Percentiles rank a stretch among this genome's conserved stretches.
Evolutionary conservation across 1,140 invertebrate genomes (phyloP).

Genomic region (Lasaia peninsularis): DNA sequence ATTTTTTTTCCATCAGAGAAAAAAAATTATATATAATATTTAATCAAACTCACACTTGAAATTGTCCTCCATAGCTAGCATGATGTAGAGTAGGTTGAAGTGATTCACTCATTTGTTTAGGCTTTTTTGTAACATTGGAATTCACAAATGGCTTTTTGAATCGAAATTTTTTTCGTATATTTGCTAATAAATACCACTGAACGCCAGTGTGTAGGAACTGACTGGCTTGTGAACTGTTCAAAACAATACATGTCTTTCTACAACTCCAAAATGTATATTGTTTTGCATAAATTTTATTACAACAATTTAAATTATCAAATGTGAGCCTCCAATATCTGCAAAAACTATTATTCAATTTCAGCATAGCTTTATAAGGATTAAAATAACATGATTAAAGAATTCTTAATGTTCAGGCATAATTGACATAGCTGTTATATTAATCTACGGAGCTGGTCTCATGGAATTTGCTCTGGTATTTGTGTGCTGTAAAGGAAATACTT

Average conservation of each 20-base stretch:
- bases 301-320: constrained; percentile 46
- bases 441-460: constrained; percentile 44
- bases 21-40: constrained; percentile 8
- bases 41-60: constrained; percentile 46
- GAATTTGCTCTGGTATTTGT: constrained; percentile 58
- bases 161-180: constrained; percentile 41
- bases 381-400: constrained; percentile 38
- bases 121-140: constrained; percentile 34
- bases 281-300: constrained; percentile 41
- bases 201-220: constrained; percentile 29
- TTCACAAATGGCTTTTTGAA: constrained; percentile 37
- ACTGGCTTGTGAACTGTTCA: constrained; percentile 28
- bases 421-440: constrained; percentile 11
- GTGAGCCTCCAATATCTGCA: constrained; percentile 60
- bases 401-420: background rate
- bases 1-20: no score
- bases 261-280: constrained; percentile 40
- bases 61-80: constrained; percentile 43
- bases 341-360: constrained; percentile 69
- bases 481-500: constrained; percentile 54
- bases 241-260: constrained; percentile 46
- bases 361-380: constrained; percentile 59
- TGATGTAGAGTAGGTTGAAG: constrained; percentile 41
- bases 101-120: constrained; percentile 54
- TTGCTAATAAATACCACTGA: constrained; percentile 34